These are phyloP conservation scores for Balearica regulorum DNA, from an alignment of 2,797 vertebrate genomes.

Conservation along the genomic window DNA sequence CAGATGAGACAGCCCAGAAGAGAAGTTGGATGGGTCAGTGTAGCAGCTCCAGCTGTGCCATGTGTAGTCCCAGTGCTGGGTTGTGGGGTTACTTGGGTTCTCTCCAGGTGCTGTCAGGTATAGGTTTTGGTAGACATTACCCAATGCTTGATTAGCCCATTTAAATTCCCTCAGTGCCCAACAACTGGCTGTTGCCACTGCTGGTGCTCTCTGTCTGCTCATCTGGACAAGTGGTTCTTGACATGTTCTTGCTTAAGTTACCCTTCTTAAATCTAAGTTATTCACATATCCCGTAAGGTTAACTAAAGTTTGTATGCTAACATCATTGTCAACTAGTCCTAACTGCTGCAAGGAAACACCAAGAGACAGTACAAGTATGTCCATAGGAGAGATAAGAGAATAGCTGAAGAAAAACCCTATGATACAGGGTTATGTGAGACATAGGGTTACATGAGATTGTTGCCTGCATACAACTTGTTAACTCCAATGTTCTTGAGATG, in stretches of 20 bases:
- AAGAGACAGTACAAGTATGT: not conserved
- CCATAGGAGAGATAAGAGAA: not conserved
- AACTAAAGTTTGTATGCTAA: not conserved
- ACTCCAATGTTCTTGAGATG: constrained; percentile 17
- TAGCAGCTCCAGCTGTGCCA: not conserved
- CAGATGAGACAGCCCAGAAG: not conserved
- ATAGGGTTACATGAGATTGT: not conserved
- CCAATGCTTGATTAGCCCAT: not conserved
- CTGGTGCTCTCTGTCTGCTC: not conserved
- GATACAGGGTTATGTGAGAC: not conserved
- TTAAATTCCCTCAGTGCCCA: not conserved
- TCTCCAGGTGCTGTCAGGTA: not conserved
- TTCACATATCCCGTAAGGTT: not conserved
- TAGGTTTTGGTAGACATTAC: not conserved
- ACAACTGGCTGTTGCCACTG: not conserved
- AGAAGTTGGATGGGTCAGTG: accelerated
- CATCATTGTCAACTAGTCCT: not conserved
- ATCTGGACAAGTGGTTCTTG: not conserved
- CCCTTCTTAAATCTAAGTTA: not conserved
- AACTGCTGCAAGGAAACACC: not conserved
- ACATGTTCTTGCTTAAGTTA: not conserved
- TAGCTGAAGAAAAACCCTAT: not conserved
- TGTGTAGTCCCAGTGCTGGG: not conserved
- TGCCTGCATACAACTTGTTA: constrained; percentile 2
- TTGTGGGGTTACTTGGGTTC: not conserved